Percentiles rank a stretch among this genome's conserved stretches.
Evolutionary conservation across 35 echinoderm and acorn worm genomes (phyloP).

Genomic region (Chiridota heheva): DNA sequence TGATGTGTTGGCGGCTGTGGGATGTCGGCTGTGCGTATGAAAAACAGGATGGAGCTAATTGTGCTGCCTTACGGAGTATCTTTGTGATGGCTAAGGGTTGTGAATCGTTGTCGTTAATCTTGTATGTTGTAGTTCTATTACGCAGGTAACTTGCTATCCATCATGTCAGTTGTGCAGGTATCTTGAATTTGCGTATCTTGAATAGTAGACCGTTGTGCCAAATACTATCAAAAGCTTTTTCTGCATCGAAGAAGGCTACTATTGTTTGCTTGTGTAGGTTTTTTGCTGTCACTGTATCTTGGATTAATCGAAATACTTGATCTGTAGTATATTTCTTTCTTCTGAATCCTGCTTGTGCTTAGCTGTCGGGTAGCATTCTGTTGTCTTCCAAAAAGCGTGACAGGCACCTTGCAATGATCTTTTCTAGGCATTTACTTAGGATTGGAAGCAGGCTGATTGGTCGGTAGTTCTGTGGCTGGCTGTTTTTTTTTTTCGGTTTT

Average conservation of each 20-base stretch:
- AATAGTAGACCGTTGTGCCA: conserved; percentile 25
- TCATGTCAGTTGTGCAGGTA: neutral
- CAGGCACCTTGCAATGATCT: neutral
- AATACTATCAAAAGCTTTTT: conserved; percentile 26
- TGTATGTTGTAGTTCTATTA: neutral
- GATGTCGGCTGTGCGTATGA: conserved; percentile 6
- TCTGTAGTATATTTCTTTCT: neutral
- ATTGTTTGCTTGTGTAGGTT: conserved; percentile 5
- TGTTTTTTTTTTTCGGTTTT: conserved; percentile 21
- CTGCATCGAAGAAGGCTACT: conserved; percentile 30
- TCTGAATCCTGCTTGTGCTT: conserved; percentile 15
- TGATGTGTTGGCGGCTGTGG: neutral
- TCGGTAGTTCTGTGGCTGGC: neutral
- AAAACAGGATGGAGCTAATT: conserved; percentile 19
- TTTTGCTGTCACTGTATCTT: neutral
- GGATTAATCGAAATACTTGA: neutral
- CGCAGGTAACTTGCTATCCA: neutral
- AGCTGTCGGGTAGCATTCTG: neutral
- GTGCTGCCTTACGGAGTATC: conserved; percentile 18
- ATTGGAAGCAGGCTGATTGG: conserved; percentile 26
- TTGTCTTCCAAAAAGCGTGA: neutral
- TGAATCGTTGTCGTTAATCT: neutral
- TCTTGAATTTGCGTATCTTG: neutral
- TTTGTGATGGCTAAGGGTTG: neutral
- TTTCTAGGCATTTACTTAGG: conserved; percentile 6